Conservation (phyloP, 2,113 vertebrate species). For the Varanus komodoensis region DNA sequence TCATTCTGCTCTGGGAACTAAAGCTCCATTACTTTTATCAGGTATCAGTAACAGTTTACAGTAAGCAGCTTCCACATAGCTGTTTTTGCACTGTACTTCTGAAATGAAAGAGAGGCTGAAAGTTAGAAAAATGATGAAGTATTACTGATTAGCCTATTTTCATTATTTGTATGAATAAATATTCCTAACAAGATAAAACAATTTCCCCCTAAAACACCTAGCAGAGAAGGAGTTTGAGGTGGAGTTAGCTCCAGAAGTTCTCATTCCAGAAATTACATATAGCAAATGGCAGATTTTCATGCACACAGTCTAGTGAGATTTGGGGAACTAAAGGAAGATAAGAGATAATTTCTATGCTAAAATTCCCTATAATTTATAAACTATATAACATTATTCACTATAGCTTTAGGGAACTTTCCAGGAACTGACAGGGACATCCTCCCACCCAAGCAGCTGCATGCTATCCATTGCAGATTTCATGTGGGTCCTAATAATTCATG, state of each 20-base stretch:
- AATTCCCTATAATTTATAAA: too few species aligned
- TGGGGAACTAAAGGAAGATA: too few species aligned
- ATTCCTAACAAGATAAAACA: not conserved
- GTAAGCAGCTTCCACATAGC: not conserved
- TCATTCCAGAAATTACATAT: not conserved
- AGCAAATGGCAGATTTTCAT: not conserved
- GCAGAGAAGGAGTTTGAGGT: not conserved
- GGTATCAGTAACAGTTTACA: conserved; percentile 11
- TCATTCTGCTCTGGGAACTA: conserved; percentile 50
- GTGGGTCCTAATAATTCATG: not conserved
- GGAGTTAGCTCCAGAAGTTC: not conserved
- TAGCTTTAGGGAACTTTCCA: not conserved
- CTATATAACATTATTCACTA: too few species aligned
- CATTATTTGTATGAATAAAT: not conserved
- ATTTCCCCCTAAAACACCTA: not conserved
- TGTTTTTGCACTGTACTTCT: not conserved
- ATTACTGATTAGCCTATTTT: not conserved
- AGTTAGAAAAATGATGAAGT: not conserved
- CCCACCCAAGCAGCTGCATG: not conserved
- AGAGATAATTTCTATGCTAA: too few species aligned
- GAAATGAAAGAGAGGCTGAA: not conserved
- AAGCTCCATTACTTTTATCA: conserved; percentile 45
- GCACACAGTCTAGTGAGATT: not conserved
- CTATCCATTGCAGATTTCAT: not conserved
- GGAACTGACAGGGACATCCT: not conserved